phyloP scores from a whole-genome alignment of 2,888 invertebrate genomes.

The Operophtera brumata region DNA sequence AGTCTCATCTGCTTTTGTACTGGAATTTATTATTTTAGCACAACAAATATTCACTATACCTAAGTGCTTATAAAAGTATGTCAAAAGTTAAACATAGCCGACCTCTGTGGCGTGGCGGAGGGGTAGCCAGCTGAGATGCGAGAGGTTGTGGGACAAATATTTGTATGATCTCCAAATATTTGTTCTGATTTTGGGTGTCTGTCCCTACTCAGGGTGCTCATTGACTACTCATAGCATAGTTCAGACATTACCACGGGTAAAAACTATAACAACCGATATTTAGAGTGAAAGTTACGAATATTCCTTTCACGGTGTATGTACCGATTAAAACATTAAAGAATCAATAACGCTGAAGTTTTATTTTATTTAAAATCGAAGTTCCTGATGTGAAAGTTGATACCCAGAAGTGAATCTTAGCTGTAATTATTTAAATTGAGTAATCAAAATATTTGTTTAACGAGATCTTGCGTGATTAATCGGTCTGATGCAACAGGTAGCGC shows the following conservation, averaged over 20 bases:
- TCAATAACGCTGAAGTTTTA: slow-evolving; percentile 5
- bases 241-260: neutral
- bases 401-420: neutral
- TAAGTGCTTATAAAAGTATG: no score
- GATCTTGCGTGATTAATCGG: neutral
- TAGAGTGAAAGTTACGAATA: neutral
- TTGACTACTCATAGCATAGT: no score
- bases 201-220: no score
- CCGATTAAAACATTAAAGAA: neutral
- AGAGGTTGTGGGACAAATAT: no score
- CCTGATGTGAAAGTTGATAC: neutral
- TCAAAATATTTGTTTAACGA: neutral
- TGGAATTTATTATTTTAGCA: no score
- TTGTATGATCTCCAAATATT: no score
- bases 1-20: no score
- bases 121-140: no score
- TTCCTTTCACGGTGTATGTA: neutral
- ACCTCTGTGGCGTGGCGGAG: no score
- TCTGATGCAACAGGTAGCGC: neutral
- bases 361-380: slow-evolving; percentile 2
- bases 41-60: no score
- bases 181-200: no score
- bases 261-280: neutral
- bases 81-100: no score
- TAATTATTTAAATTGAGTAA: slow-evolving; percentile 1